These are phyloP conservation scores for Rhyacichthys aspro DNA, from an alignment of 2,797 vertebrate genomes.

Conservation along the genomic window DNA sequence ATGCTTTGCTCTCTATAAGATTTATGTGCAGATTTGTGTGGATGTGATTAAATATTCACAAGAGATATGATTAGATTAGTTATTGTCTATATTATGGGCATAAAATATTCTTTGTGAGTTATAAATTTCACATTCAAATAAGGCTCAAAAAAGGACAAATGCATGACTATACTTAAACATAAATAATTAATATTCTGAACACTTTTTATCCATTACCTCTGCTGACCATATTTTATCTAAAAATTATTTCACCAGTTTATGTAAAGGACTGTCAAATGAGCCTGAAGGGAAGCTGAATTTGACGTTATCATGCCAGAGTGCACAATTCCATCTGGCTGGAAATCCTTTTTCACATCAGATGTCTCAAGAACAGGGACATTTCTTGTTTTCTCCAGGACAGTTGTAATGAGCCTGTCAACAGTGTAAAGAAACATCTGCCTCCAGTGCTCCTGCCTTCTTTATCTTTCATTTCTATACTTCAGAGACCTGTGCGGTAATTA, in stretches of 20 bases:
- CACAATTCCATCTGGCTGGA: conserved; percentile 10
- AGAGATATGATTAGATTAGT: background rate
- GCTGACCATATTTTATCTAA: no score
- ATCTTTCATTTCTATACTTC: conserved; percentile 49
- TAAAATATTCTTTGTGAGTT: no score
- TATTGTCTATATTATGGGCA: no score
- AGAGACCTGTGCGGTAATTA: conserved; percentile 64
- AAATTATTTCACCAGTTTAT: background rate
- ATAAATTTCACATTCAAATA: no score
- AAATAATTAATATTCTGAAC: no score
- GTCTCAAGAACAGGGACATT: conserved; percentile 20
- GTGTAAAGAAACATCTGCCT: conserved; percentile 69
- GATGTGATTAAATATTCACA: conserved; percentile 38
- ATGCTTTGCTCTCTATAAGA: no score
- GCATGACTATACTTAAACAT: no score
- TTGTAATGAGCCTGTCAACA: conserved; percentile 64
- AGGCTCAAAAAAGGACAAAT: no score
- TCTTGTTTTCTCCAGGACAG: conserved; percentile 46
- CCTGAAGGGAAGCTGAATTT: conserved; percentile 4
- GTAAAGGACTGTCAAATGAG: conserved; percentile 17
- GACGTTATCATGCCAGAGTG: conserved; percentile 6
- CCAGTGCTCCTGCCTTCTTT: conserved; percentile 25
- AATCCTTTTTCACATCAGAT: conserved; percentile 29
- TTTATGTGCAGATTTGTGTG: conserved; percentile 33
- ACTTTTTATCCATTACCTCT: no score